phyloP scores from a whole-genome alignment of 2,888 invertebrate genomes.

The Andrena dorsata region DNA sequence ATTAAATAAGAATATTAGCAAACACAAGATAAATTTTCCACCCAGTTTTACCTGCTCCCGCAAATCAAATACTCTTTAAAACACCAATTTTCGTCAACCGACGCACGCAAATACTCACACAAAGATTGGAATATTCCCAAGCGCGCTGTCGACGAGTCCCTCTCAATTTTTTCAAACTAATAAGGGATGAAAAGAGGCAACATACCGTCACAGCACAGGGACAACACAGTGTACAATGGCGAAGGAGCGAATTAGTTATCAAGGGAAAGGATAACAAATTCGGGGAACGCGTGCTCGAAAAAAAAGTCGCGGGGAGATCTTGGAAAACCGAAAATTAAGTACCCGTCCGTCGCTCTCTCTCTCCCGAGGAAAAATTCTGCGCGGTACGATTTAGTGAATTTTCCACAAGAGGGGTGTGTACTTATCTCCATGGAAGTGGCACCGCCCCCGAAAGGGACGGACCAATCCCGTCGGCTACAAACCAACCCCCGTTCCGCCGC shows the following conservation, averaged over 20 bases:
- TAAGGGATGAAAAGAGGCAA: too few relatives aligned
- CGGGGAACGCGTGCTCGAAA: slow-evolving; percentile 9
- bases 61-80: background rate
- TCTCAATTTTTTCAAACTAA: background rate
- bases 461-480: slow-evolving; percentile 45
- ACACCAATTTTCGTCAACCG: background rate
- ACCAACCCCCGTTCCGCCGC: slow-evolving; percentile 50
- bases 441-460: slow-evolving; percentile 37
- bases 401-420: slow-evolving; percentile 64
- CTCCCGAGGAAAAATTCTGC: slow-evolving; percentile 55
- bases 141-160: background rate
- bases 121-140: too few relatives aligned
- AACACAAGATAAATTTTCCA: background rate
- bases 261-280: background rate
- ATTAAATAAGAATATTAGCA: background rate
- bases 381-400: slow-evolving; percentile 64
- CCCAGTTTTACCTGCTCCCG: background rate
- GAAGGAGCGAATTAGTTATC: background rate
- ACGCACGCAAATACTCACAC: too few relatives aligned
- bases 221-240: background rate
- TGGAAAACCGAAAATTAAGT: slow-evolving; percentile 44
- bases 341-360: slow-evolving; percentile 19
- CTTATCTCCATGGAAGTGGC: slow-evolving; percentile 52
- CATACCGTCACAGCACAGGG: too few relatives aligned
- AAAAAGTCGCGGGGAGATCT: slow-evolving; percentile 23